Base-by-base conservation (phyloP, 2,888 invertebrate genomes). In the Lymantria dispar region DNA sequence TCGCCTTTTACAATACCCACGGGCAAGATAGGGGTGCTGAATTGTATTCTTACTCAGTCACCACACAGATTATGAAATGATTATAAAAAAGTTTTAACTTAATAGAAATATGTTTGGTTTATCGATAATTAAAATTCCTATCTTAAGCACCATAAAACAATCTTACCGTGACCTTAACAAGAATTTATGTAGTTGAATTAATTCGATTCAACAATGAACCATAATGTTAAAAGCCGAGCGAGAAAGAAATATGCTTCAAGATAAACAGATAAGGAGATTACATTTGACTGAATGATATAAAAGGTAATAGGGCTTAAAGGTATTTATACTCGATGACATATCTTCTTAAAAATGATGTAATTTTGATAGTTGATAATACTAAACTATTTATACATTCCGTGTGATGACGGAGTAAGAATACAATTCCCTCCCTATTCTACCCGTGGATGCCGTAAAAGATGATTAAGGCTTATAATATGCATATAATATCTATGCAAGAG, bases 141-240 rank as follows among this genome's bases (percentile, higher is more conserved):
- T 46, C 48, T 43, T 45, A 45, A 15, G 9, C 31, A 52, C 40
- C 45, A 56, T 44, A 47, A 52, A 12, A 36, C 50, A 52, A 61
- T 57, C 63, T 58, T 68, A 58, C 56, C 53, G 60, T 68, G 68
- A 70, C 64, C 77, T 57, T 74, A 72, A 76, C 72, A 60, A 58
- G 69, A 75, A 80, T 82, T 80, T 77, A 80, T 76, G 77, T 77
- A 75, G 75, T 66, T 56, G 76, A 80, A 79, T 79, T 80, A 81
- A 81, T 78, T 68, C 70, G 74, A 78, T 82, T 80, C 71, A 76
- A 72, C 78, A 73, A 68, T 76, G 74, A 77, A 72, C 68, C 70
- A 61, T 70, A 50, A 15, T 75, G 73, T 69, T 70, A 74, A 81
- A 78, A 77, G 58, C 52, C 53, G 40, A 54, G 43, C 36, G 50